Conservation (phyloP, 1,140 invertebrate genomes). For the Chelonus insularis region DNA sequence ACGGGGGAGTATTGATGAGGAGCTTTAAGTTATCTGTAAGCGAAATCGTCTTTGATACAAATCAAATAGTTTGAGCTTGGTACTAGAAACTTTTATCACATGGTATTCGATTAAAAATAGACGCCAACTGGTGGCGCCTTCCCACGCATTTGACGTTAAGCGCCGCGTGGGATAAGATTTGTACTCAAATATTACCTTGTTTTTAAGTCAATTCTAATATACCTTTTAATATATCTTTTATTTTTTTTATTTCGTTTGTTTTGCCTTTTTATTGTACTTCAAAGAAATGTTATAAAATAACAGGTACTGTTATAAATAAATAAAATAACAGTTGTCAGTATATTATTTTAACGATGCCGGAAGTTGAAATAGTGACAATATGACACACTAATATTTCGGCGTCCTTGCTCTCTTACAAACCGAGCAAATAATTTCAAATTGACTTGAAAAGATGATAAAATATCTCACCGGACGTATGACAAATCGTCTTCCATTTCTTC, state of each 20-base stretch:
- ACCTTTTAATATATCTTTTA: background rate
- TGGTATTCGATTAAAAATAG: constrained; percentile 30
- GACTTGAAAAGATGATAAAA: no score
- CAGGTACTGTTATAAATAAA: background rate
- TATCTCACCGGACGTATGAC: no score
- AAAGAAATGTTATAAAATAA: constrained; percentile 15
- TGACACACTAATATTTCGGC: background rate
- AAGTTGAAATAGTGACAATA: constrained; percentile 7
- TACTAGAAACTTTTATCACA: constrained; percentile 28
- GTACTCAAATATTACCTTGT: background rate
- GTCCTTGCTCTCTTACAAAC: background rate
- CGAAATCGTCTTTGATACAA: constrained; percentile 25
- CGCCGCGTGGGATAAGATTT: background rate
- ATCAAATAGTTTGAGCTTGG: constrained; percentile 25
- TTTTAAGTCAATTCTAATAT: background rate
- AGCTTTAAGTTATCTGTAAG: constrained; percentile 3
- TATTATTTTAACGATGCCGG: constrained; percentile 8
- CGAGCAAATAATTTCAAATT: background rate
- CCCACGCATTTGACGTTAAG: constrained; percentile 13
- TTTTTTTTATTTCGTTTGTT: background rate
- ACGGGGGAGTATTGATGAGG: no score
- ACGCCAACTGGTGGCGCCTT: constrained; percentile 16
- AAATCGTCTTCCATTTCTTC: no score
- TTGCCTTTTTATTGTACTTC: constrained; percentile 7
- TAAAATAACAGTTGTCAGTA: constrained; percentile 6